These are phyloP conservation scores for Euwallacea fornicatus DNA, from an alignment of 1,140 invertebrate genomes.

Conservation along the genomic window DNA sequence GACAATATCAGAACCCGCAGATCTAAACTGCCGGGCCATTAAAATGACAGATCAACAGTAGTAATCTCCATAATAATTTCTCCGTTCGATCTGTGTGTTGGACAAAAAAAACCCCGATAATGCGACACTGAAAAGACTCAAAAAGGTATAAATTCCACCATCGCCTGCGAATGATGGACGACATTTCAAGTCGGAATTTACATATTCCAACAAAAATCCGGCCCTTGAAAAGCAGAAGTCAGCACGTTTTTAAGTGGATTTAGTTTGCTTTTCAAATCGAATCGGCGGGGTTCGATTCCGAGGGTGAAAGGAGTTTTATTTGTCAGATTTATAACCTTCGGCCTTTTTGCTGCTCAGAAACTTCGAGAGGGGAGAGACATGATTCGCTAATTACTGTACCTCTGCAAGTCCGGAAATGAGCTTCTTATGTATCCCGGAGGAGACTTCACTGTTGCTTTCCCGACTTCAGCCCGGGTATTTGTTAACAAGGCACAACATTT, in stretches of 20 bases:
- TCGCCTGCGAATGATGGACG: conserved; percentile 43
- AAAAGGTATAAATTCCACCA: conserved; percentile 30
- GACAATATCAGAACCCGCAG: conserved; percentile 8
- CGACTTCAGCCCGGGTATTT: conserved; percentile 44
- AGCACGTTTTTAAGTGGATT: conserved; percentile 52
- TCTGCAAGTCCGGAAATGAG: conserved; percentile 50
- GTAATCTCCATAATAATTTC: background rate
- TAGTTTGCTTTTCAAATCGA: conserved; percentile 38
- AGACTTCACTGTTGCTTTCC: conserved; percentile 33
- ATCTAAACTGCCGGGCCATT: background rate
- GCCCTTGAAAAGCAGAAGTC: conserved; percentile 47
- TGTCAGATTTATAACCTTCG: conserved; percentile 14
- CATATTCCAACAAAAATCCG: conserved; percentile 53
- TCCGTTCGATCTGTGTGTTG: no score
- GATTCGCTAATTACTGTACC: conserved; percentile 47
- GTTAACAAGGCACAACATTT: conserved; percentile 52
- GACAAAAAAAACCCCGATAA: background rate
- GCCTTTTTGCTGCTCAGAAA: background rate
- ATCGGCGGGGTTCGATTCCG: conserved; percentile 19
- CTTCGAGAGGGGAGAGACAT: background rate
- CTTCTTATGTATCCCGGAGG: conserved; percentile 53
- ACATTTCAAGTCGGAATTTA: conserved; percentile 45
- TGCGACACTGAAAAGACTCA: conserved; percentile 26
- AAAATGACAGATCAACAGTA: background rate
- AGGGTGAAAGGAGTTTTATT: conserved; percentile 25